A percentile compares a stretch with the other conserved stretches of the same genome.
These are phyloP conservation scores for Chrysolina haemoptera DNA, from an alignment of 2,888 invertebrate species.

Conservation along the genomic window DNA sequence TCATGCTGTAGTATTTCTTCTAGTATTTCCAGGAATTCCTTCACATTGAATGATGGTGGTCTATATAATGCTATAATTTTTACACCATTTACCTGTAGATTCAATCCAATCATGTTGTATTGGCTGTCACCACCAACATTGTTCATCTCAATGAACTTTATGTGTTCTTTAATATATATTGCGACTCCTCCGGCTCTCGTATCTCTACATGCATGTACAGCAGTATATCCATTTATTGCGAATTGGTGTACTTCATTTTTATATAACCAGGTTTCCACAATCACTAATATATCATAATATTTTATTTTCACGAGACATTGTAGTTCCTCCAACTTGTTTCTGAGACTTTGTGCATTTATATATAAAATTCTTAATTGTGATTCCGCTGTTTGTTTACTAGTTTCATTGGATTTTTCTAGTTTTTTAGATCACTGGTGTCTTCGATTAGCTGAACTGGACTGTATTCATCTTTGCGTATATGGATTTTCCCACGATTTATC, in stretches of 20 bases:
- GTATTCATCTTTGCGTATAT: constrained; percentile 10
- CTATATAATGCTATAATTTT: too few relatives aligned
- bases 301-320: neutral
- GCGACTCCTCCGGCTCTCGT: constrained; percentile 19
- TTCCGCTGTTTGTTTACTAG: neutral
- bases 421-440: constrained; percentile 8
- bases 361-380: constrained; percentile 4
- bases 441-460: constrained; percentile 2
- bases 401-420: constrained; percentile 2
- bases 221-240: constrained; percentile 16
- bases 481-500: constrained; percentile 1
- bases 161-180: constrained; percentile 17
- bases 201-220: constrained; percentile 20
- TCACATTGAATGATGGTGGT: neutral
- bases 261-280: constrained; percentile 8
- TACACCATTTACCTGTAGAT: too few relatives aligned
- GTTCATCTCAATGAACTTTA: neutral
- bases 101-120: too few relatives aligned
- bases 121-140: too few relatives aligned
- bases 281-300: too few relatives aligned
- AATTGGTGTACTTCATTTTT: constrained; percentile 15
- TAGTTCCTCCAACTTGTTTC: constrained; percentile 9
- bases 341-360: constrained; percentile 12
- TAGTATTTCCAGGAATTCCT: neutral
- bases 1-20: constrained; percentile 7